phyloP scores from a whole-genome alignment of 2,888 invertebrate species.

The Cephonodes hylas region DNA sequence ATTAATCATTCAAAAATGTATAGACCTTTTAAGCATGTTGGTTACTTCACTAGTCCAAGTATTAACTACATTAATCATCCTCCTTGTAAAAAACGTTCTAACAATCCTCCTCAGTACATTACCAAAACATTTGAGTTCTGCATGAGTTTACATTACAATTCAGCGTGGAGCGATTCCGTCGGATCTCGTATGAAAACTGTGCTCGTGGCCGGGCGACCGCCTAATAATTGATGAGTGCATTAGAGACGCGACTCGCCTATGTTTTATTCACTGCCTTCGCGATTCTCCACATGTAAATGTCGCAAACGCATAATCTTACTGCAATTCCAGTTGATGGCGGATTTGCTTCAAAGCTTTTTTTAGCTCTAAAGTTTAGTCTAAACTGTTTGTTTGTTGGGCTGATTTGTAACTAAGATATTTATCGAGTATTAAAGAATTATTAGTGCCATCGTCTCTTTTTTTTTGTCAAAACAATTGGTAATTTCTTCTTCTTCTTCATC shows the following conservation, averaged over 20 bases:
- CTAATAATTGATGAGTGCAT: constrained; percentile 79
- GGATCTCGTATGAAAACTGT: constrained; percentile 38
- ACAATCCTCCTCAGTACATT: no score
- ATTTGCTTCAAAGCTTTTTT: background rate
- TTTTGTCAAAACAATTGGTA: no score
- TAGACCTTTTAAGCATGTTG: no score
- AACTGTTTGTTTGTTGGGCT: background rate
- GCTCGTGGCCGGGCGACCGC: constrained; percentile 22
- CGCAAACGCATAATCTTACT: constrained; percentile 41
- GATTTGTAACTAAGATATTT: background rate
- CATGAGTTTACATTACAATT: background rate
- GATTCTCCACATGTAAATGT: constrained; percentile 30
- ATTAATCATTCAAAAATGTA: no score
- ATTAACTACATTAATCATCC: no score
- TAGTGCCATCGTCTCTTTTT: no score
- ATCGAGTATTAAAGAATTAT: no score
- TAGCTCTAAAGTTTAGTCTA: no score
- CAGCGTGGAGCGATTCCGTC: background rate
- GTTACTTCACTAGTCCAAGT: no score
- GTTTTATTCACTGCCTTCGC: constrained; percentile 63
- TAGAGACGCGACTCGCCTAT: constrained; percentile 72
- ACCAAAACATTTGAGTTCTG: background rate
- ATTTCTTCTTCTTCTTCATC: no score
- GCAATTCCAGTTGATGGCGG: constrained; percentile 26
- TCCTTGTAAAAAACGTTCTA: no score